These are phyloP conservation scores for Huso huso DNA, from an alignment of 2,797 vertebrate species.

Conservation along the genomic window DNA sequence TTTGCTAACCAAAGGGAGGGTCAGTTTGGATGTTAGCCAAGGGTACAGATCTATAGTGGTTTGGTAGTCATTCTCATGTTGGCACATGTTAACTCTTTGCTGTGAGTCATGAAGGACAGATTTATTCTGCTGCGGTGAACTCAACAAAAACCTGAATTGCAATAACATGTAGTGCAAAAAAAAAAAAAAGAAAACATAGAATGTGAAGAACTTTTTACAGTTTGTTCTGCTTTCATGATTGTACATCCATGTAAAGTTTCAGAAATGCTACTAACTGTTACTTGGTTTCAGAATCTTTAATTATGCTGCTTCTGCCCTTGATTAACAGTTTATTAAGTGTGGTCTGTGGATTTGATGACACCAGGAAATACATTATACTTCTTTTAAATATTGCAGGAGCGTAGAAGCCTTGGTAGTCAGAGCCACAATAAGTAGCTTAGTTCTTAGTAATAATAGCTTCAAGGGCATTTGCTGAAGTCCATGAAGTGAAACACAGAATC, in stretches of 20 bases:
- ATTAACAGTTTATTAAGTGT: slow-evolving; percentile 7
- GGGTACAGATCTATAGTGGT: neutral
- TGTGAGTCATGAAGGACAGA: no score
- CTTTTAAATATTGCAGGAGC: slow-evolving; percentile 15
- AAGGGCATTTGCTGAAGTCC: slow-evolving; percentile 9
- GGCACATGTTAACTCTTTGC: no score
- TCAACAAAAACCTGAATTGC: no score
- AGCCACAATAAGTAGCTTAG: slow-evolving; percentile 15
- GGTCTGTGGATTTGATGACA: no score
- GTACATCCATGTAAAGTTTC: no score
- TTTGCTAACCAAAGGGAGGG: slow-evolving; percentile 41
- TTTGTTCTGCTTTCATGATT: no score
- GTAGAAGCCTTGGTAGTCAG: slow-evolving; percentile 1
- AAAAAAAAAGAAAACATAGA: no score
- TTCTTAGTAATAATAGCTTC: slow-evolving; percentile 15
- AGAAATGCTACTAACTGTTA: no score
- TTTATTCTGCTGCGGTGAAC: no score
- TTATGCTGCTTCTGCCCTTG: slow-evolving; percentile 18
- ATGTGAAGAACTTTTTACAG: no score
- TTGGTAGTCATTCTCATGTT: no score
- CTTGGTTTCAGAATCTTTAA: slow-evolving; percentile 2
- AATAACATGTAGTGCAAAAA: no score
- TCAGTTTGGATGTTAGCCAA: slow-evolving; percentile 37
- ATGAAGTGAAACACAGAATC: slow-evolving; percentile 13
- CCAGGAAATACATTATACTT: slow-evolving; percentile 18